These are phyloP conservation scores for Nasonovia ribisnigri DNA, from an alignment of 2,888 invertebrate species.

Conservation along the genomic window DNA sequence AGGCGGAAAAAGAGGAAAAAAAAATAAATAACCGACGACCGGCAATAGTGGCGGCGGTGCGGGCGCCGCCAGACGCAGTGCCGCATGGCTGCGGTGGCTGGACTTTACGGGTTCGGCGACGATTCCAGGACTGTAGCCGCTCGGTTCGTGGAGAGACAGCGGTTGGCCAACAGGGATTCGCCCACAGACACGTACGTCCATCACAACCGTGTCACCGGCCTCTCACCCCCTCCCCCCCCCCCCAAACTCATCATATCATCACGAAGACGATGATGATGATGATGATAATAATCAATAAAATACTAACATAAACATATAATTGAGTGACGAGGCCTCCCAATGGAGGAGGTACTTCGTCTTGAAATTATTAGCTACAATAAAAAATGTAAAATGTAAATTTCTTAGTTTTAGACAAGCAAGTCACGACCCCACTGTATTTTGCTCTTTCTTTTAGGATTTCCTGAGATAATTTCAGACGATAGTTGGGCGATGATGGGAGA, in stretches of 20 bases:
- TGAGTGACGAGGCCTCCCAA: neutral
- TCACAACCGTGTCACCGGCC: neutral
- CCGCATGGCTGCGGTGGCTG: slow-evolving; percentile 82
- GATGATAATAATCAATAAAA: neutral
- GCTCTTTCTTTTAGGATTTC: neutral
- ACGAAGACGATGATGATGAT: neutral
- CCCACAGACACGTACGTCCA: slow-evolving; percentile 66
- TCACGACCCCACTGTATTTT: neutral
- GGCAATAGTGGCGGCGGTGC: slow-evolving; percentile 42
- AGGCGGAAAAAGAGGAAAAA: neutral
- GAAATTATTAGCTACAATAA: neutral
- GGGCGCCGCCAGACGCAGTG: slow-evolving; percentile 38
- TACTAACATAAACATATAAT: too few species aligned
- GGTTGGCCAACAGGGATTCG: slow-evolving; percentile 65
- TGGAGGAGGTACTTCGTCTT: neutral
- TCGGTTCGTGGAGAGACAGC: slow-evolving; percentile 66
- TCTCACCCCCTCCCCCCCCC: neutral
- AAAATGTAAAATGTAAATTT: neutral
- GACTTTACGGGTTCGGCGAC: slow-evolving; percentile 84
- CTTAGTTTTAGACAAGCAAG: neutral
- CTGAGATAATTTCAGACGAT: neutral
- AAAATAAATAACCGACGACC: neutral
- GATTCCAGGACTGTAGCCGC: slow-evolving; percentile 74
- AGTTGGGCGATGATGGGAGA: too few species aligned
- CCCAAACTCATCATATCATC: neutral